A percentile compares a stretch with the other conserved stretches of the same genome.
Evolutionary conservation across 2,888 invertebrate species (phyloP).

Genomic region (Cheilosia scutellata): DNA sequence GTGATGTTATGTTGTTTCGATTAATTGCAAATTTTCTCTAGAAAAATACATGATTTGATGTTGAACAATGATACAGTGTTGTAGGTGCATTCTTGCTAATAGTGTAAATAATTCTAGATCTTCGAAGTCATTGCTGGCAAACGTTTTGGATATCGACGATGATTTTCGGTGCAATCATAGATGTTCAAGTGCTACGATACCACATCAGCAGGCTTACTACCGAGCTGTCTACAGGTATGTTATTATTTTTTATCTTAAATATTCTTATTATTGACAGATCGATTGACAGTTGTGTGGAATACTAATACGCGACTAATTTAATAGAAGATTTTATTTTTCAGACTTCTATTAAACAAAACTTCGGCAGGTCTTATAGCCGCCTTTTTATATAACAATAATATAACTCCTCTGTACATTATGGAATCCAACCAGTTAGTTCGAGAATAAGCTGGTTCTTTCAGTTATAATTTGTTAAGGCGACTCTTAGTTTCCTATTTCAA

Average conservation of each 20-base stretch:
- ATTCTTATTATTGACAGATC: background rate
- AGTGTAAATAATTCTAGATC: conserved; percentile 85
- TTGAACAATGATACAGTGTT: background rate
- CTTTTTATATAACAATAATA: no score
- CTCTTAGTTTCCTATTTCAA: no score
- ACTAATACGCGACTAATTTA: no score
- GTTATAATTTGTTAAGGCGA: no score
- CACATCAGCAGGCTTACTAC: conserved; percentile 88
- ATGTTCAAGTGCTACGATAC: conserved; percentile 85
- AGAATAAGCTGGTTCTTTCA: no score
- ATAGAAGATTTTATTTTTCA: no score
- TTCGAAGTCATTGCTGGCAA: conserved; percentile 97
- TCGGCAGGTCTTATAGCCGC: no score
- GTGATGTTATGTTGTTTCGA: conserved; percentile 34
- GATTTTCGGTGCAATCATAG: conserved; percentile 94
- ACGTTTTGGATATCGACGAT: conserved; percentile 98
- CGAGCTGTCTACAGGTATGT: conserved; percentile 88
- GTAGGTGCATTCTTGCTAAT: conserved; percentile 6
- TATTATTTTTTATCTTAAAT: background rate
- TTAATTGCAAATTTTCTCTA: conserved; percentile 24
- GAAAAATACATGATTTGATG: conserved; percentile 2
- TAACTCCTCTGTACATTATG: no score
- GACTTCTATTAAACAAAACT: no score
- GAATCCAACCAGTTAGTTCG: no score
- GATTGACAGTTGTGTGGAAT: no score